Conservation (phyloP, 2,888 invertebrate genomes). For the Leptopilina syphax region DNA sequence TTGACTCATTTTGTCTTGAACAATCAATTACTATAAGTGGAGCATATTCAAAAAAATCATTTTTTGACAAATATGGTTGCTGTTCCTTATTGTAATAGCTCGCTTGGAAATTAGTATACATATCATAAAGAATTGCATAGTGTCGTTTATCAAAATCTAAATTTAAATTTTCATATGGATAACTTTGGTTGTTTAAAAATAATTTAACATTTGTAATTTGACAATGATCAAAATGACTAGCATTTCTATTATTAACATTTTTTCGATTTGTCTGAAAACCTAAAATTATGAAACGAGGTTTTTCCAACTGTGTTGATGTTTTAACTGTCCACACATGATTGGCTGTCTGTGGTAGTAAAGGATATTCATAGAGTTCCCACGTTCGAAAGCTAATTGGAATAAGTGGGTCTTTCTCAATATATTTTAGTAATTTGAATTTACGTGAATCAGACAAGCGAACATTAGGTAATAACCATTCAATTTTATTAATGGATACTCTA, state of each 20-base stretch:
- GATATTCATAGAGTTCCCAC: too few relatives aligned
- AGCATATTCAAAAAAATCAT: neutral
- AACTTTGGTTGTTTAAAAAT: slow-evolving; percentile 2
- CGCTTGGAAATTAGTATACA: neutral
- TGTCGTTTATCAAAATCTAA: neutral
- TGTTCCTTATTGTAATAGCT: neutral
- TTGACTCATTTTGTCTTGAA: neutral
- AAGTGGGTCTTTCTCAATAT: too few relatives aligned
- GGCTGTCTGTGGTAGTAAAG: too few relatives aligned
- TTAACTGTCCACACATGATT: too few relatives aligned
- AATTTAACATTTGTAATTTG: slow-evolving; percentile 10
- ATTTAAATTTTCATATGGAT: neutral
- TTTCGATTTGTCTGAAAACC: neutral
- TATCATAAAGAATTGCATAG: neutral
- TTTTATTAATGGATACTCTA: neutral
- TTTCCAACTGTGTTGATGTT: too few relatives aligned
- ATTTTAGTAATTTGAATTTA: too few relatives aligned
- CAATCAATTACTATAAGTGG: neutral
- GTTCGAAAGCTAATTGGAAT: too few relatives aligned
- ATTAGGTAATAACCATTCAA: too few relatives aligned
- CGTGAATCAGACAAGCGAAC: too few relatives aligned
- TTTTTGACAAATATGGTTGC: neutral
- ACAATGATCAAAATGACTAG: neutral
- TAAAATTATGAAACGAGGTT: too few relatives aligned
- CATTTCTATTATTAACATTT: neutral